phyloP scores from a whole-genome alignment of 2,888 invertebrate genomes.

The Fabriciana adippe region DNA sequence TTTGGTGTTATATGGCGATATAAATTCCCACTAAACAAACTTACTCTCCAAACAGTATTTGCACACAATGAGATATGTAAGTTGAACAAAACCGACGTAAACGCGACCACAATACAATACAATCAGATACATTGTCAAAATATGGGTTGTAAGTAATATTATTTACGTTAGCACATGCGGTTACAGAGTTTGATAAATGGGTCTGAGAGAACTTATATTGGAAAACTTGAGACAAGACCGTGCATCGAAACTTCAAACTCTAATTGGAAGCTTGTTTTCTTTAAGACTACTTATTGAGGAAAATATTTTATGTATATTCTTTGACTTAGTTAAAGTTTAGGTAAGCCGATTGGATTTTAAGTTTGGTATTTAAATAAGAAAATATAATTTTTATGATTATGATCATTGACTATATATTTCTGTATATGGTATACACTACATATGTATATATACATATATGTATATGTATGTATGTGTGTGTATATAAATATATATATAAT shows the following conservation, averaged over 20 bases:
- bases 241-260: conserved; percentile 31
- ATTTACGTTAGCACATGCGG: conserved; percentile 29
- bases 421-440: too few relatives aligned
- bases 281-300: conserved; percentile 15
- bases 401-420: too few relatives aligned
- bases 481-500: too few relatives aligned
- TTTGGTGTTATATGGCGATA: too few relatives aligned
- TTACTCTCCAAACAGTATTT: not conserved
- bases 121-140: conserved; percentile 19
- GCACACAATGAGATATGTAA: conserved; percentile 1
- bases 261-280: conserved; percentile 27
- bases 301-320: not conserved
- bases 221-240: conserved; percentile 42
- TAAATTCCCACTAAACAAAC: too few relatives aligned
- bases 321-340: too few relatives aligned
- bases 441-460: too few relatives aligned
- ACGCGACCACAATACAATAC: not conserved
- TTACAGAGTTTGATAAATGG: conserved; percentile 38
- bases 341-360: not conserved
- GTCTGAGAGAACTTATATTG: conserved; percentile 41
- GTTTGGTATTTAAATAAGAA: not conserved
- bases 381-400: too few relatives aligned
- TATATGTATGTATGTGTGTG: too few relatives aligned
- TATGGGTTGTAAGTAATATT: conserved; percentile 16
- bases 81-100: not conserved